phyloP scores from a whole-genome alignment of 2,797 vertebrate species.

The Cryptoprocta ferox region DNA sequence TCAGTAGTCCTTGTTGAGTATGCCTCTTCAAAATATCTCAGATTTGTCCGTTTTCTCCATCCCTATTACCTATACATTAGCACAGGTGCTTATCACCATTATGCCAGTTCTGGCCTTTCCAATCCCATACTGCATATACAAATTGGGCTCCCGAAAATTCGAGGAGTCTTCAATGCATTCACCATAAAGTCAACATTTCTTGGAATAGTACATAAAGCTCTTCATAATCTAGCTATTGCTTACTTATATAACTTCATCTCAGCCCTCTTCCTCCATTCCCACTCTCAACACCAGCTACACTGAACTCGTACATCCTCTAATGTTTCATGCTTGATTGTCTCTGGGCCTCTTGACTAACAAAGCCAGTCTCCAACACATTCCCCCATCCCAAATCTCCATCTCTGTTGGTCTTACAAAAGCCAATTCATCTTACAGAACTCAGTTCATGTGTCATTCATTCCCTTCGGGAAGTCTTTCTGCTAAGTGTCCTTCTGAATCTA shows the following conservation, averaged over 20 bases:
- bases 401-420: background rate
- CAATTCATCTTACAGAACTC: background rate
- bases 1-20: background rate
- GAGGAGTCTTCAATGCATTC: background rate
- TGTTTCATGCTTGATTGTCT: background rate
- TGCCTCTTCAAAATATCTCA: background rate
- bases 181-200: background rate
- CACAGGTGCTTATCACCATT: background rate
- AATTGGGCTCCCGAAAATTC: background rate
- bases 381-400: background rate
- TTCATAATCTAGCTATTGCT: background rate
- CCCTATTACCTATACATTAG: background rate
- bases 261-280: background rate
- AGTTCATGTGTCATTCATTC: background rate
- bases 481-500: background rate
- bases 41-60: background rate
- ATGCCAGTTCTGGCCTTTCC: background rate
- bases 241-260: background rate
- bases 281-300: background rate
- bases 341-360: background rate
- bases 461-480: background rate
- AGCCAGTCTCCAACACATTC: background rate
- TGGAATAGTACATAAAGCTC: background rate
- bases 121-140: background rate
- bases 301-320: background rate